Evolutionary conservation across 2,113 vertebrate genomes (phyloP).

Genomic region (Zapus hudsonius): DNA sequence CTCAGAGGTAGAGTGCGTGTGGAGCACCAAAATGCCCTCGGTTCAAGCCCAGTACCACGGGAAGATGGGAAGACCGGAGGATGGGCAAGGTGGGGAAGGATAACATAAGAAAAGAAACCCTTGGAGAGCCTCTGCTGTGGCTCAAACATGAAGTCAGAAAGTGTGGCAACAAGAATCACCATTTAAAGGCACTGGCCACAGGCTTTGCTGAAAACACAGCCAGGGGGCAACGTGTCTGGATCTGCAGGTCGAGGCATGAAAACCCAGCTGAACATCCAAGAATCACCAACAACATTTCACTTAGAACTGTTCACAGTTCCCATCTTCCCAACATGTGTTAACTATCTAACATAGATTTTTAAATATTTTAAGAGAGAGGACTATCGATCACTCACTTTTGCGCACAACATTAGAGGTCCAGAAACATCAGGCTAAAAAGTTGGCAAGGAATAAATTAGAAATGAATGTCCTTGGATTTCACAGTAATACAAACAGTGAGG

Average conservation of each 20-base stretch:
- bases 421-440: neutral
- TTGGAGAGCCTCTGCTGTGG: too few species aligned
- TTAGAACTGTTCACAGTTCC: neutral
- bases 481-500: neutral
- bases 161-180: neutral
- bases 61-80: too few species aligned
- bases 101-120: too few species aligned
- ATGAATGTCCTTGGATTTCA: neutral
- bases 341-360: neutral
- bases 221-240: rapidly evolving
- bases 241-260: neutral
- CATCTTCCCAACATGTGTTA: neutral
- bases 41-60: too few species aligned
- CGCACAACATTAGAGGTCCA: neutral
- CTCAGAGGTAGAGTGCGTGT: too few species aligned
- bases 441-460: neutral
- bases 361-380: neutral
- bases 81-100: too few species aligned
- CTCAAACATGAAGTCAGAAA: neutral
- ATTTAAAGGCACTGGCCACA: neutral
- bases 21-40: too few species aligned
- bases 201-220: neutral
- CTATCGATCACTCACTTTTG: neutral
- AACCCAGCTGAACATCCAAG: too few species aligned
- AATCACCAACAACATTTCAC: neutral